Evolutionary conservation across 2,888 invertebrate genomes (phyloP).

Genomic region (Amaurobius ferox): DNA sequence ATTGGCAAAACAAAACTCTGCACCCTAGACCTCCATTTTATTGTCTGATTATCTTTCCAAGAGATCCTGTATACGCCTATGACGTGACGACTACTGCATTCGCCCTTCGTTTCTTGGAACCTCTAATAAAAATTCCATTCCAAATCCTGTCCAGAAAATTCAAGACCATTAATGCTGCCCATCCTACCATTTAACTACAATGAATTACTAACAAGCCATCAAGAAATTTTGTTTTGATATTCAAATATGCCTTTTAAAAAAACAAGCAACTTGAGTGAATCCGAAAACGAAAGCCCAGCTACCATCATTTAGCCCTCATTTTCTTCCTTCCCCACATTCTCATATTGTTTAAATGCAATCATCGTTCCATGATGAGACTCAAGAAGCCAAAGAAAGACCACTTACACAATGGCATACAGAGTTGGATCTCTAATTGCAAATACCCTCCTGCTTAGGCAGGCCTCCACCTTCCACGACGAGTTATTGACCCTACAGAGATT

Average conservation of each 20-base stretch:
- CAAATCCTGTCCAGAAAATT: no score
- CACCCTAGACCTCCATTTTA: no score
- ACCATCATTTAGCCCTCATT: background rate
- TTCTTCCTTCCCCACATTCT: background rate
- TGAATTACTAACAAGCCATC: background rate
- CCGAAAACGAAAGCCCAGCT: background rate
- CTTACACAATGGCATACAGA: conserved; percentile 30
- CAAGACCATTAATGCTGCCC: no score
- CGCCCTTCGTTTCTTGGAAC: no score
- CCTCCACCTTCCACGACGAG: conserved; percentile 6
- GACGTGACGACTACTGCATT: no score
- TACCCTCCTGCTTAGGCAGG: background rate
- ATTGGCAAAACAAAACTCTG: no score
- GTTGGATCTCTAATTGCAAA: conserved; percentile 17
- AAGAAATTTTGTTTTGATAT: background rate
- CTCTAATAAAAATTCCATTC: no score
- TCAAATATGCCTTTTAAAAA: background rate
- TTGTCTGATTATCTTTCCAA: no score
- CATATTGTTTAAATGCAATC: background rate
- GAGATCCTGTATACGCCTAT: no score
- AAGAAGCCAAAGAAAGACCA: background rate
- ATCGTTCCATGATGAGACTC: background rate
- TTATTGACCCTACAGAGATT: conserved; percentile 37
- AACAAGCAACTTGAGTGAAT: background rate
- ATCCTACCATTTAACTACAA: background rate